phyloP scores from a whole-genome alignment of 2,113 vertebrate genomes.

The Ceuthmochares aereus region DNA sequence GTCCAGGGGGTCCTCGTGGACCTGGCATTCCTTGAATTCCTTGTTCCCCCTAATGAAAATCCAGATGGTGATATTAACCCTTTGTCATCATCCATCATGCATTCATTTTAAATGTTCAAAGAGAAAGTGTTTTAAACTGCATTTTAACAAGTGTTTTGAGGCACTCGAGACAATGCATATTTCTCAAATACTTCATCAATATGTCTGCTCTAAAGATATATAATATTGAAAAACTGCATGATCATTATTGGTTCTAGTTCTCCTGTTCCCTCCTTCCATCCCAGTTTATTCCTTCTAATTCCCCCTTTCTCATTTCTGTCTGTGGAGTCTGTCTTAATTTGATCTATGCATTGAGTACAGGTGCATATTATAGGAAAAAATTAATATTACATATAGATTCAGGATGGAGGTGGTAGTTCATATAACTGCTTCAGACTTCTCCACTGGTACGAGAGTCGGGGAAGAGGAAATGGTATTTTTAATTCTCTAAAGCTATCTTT shows the following conservation, averaged over 20 bases:
- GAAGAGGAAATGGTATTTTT: background rate
- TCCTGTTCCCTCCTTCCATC: background rate
- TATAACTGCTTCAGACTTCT: background rate
- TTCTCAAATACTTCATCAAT: background rate
- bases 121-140: background rate
- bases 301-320: background rate
- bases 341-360: background rate
- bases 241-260: background rate
- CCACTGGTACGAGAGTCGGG: background rate
- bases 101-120: background rate
- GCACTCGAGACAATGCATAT: background rate
- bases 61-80: constrained; percentile 15
- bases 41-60: constrained; percentile 83
- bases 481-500: background rate
- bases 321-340: background rate
- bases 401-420: background rate
- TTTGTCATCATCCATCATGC: background rate
- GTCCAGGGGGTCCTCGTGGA: constrained; percentile 85
- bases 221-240: background rate
- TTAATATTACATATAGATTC: background rate
- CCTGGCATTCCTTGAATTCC: constrained; percentile 88
- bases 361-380: background rate
- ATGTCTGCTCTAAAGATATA: background rate
- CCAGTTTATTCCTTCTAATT: background rate
- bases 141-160: background rate